A percentile compares a stretch with the other conserved stretches of the same genome.
These are phyloP conservation scores for Mallotus villosus DNA, from an alignment of 2,797 vertebrate genomes.

Conservation along the genomic window DNA sequence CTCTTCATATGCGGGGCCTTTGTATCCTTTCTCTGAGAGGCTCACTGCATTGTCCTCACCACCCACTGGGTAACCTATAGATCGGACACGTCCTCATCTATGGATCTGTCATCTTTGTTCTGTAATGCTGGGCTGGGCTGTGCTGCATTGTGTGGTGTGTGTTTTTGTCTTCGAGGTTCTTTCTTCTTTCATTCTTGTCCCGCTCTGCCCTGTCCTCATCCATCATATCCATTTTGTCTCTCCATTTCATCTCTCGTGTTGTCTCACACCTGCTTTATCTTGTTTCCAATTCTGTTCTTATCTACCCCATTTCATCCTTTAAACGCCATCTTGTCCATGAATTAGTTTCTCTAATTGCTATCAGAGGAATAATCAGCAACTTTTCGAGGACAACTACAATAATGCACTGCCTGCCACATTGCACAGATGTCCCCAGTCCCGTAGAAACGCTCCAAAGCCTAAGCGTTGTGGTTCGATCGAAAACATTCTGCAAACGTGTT, in stretches of 20 bases:
- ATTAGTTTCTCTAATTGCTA: slow-evolving; percentile 15
- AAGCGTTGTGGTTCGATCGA: slow-evolving; percentile 32
- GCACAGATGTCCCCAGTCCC: slow-evolving; percentile 28
- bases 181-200: not conserved
- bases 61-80: slow-evolving; percentile 34
- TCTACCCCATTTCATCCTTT: not conserved
- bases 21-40: slow-evolving; percentile 79
- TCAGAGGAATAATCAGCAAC: slow-evolving; percentile 18
- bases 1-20: slow-evolving; percentile 83
- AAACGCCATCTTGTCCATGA: not conserved
- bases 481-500: slow-evolving; percentile 35
- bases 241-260: not conserved
- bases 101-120: not conserved
- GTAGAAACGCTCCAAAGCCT: slow-evolving; percentile 17
- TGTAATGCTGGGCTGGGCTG: not conserved
- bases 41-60: slow-evolving; percentile 25
- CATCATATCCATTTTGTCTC: too few species aligned
- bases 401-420: slow-evolving; percentile 35
- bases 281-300: slow-evolving; percentile 13
- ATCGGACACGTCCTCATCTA: not conserved
- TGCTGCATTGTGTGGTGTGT: not conserved
- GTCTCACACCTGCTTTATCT: not conserved
- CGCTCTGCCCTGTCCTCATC: not conserved
- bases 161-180: not conserved
- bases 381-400: slow-evolving; percentile 20